Conservation (phyloP, 1,140 invertebrate species). For the Apis florea region DNA sequence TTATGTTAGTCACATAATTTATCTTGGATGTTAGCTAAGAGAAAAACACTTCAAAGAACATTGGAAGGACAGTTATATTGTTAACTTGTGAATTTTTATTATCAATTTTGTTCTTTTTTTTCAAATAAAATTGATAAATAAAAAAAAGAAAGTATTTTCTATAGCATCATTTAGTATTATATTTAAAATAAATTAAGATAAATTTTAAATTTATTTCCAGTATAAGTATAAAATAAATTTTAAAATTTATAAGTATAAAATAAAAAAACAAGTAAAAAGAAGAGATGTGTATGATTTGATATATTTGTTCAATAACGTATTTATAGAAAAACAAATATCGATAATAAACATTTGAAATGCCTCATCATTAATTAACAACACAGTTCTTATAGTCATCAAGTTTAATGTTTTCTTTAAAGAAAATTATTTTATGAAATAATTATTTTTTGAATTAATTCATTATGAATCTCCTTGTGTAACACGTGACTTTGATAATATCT, state of each 20-base stretch:
- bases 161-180: too few species aligned
- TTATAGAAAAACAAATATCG: not conserved
- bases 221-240: not conserved
- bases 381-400: not conserved
- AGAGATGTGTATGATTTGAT: not conserved
- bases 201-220: not conserved
- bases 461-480: not conserved
- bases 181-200: not conserved
- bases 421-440: too few species aligned
- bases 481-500: not conserved
- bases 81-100: not conserved
- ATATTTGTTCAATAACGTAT: not conserved
- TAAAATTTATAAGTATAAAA: not conserved
- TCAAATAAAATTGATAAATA: not conserved
- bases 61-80: not conserved
- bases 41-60: conserved; percentile 50
- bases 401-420: not conserved
- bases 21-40: conserved; percentile 34
- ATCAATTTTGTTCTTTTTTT: not conserved
- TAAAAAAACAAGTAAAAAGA: not conserved
- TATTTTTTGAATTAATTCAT: not conserved
- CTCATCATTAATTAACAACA: not conserved
- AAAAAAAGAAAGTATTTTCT: not conserved
- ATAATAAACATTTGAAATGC: not conserved
- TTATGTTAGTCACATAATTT: conserved; percentile 14